phyloP scores from a whole-genome alignment of 2,797 vertebrate genomes.

The Gastrophryne carolinensis region DNA sequence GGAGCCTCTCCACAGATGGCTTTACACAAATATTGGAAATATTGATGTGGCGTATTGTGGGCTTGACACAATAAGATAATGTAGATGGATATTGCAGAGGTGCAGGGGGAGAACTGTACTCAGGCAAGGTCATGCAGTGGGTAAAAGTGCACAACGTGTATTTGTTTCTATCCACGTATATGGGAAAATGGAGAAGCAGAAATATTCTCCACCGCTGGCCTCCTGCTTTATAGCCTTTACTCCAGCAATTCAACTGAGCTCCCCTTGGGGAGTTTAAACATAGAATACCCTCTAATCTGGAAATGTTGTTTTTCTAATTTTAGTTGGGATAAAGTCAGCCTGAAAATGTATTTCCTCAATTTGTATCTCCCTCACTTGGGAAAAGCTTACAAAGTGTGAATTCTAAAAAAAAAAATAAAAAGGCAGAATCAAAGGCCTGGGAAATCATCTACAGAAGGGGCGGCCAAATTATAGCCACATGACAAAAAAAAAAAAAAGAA shows the following conservation, averaged over 20 bases:
- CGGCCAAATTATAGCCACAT: neutral
- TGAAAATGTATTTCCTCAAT: conserved; percentile 37
- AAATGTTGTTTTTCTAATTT: conserved; percentile 41
- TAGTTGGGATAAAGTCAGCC: conserved; percentile 28
- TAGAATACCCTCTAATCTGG: conserved; percentile 33
- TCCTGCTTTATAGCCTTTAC: conserved; percentile 27
- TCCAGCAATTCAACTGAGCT: conserved; percentile 11
- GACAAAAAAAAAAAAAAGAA: no score
- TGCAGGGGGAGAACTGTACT: conserved; percentile 27
- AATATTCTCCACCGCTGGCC: conserved; percentile 23
- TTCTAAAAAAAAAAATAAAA: neutral
- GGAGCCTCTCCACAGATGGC: conserved; percentile 9
- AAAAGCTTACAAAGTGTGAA: conserved; percentile 3
- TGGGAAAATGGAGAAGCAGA: conserved; percentile 16
- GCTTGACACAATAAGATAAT: conserved; percentile 17
- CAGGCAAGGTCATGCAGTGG: neutral
- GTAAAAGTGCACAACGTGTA: conserved; percentile 12
- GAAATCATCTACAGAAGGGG: neutral
- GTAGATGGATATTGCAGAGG: conserved; percentile 38
- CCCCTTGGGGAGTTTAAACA: conserved; percentile 26
- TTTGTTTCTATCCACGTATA: neutral
- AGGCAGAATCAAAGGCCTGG: neutral
- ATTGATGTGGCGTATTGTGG: conserved; percentile 5
- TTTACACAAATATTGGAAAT: conserved; percentile 24
- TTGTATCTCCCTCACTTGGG: conserved; percentile 30